Base-by-base conservation (phyloP, 2,797 vertebrate species). In the Mycteria americana region DNA sequence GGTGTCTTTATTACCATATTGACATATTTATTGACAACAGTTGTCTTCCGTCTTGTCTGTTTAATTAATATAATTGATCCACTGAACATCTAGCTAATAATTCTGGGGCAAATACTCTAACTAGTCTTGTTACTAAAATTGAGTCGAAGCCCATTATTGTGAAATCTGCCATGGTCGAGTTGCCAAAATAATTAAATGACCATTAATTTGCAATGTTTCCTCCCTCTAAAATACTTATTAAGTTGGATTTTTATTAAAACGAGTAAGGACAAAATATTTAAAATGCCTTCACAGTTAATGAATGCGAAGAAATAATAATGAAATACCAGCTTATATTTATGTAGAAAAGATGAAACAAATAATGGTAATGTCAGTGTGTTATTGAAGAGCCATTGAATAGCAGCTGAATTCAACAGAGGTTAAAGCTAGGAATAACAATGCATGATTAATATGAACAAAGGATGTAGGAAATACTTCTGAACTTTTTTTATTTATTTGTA, bases 11-110 rank as follows among this genome's bases (percentile, higher is more conserved):
- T 85, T 79, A 91, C 74, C 28, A 5, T 83, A 92, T 80, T 83
- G 93, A 76, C 11, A 2, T 60, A n/a, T 78, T 85, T 96, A 79
- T 64, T 92, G 92, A 92, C 70, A 65, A 24, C 18, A 8, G 17
- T 83, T 80, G 57, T 93, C 94, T 95, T 79, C 57, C 72, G 50
- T 90, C 72, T 88, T 85, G 70, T 69, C 82, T 63, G 50, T 51
- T 96, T 91, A 86, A 86, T 95, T 96, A 95, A 89, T 39, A 37
- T 70, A 63, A 93, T 92, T 78, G 92, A 95, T 93, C 68, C 74
- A 41, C 46, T 45, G 86, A 91, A 73, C 75, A 88, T 65, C 67
- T 62, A 78, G 77, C 75, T 91, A 74, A 69, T 90, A 78, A 76
- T 95, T 95, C 84, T 92, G 81, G 65, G 28, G 19, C 63, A 92